Percentiles rank a stretch among this genome's conserved stretches.
These are phyloP conservation scores for Atherinomorus stipes DNA, from an alignment of 2,113 vertebrate species.

Conservation along the genomic window DNA sequence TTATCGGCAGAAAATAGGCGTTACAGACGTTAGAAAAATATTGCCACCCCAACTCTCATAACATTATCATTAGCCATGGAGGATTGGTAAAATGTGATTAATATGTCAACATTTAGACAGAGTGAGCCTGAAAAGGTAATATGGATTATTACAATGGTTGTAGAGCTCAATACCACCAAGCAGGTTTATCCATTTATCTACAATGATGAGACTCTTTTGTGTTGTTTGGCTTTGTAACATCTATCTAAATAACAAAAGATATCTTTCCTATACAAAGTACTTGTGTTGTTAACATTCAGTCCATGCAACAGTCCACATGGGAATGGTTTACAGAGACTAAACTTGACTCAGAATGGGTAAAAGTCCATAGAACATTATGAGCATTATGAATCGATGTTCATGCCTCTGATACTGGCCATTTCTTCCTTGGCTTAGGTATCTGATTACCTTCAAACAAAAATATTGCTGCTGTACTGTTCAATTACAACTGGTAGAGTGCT, in stretches of 20 bases:
- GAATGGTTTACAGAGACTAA: constrained; percentile 71
- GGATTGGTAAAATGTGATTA: constrained; percentile 85
- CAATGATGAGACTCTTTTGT: constrained; percentile 83
- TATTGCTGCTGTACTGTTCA: constrained; percentile 71
- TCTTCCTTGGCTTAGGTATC: constrained; percentile 73
- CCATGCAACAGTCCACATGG: constrained; percentile 67
- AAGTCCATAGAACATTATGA: constrained; percentile 71
- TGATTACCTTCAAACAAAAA: constrained; percentile 80
- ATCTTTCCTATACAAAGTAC: constrained; percentile 73
- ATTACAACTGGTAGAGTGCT: constrained; percentile 76
- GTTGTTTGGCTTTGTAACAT: constrained; percentile 78
- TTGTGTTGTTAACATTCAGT: constrained; percentile 80
- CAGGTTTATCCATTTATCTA: constrained; percentile 86
- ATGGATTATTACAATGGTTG: constrained; percentile 84
- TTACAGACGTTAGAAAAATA: constrained; percentile 78
- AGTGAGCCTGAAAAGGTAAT: constrained; percentile 84
- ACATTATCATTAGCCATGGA: constrained; percentile 78
- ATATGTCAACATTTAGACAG: constrained; percentile 82
- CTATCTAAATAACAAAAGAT: constrained; percentile 85
- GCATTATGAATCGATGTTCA: constrained; percentile 66
- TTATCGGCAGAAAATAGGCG: constrained; percentile 81
- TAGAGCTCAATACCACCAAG: constrained; percentile 81
- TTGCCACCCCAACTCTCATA: constrained; percentile 74
- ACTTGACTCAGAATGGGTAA: constrained; percentile 62
- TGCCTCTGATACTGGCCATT: constrained; percentile 50